A percentile compares a stretch with the other conserved stretches of the same genome.
Conservation (phyloP, 2,888 invertebrate species). For the Heliconius ismenius region DNA sequence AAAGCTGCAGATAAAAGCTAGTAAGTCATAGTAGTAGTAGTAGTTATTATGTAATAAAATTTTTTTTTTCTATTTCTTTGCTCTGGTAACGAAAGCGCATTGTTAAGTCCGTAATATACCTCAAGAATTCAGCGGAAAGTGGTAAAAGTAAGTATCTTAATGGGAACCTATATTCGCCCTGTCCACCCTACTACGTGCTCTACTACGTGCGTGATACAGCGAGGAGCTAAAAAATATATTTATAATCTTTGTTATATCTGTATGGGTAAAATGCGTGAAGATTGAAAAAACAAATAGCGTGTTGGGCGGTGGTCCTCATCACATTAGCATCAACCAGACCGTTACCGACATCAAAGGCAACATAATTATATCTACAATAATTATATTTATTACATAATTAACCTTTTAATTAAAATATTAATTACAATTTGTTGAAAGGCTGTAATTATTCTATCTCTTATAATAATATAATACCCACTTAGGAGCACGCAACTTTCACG, state of each 20-base stretch:
- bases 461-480: constrained; percentile 6
- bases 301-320: background rate
- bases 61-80: too few relatives aligned
- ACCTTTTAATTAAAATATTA: constrained; percentile 22
- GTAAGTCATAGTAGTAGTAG: background rate
- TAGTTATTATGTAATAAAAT: too few relatives aligned
- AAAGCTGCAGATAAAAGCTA: background rate
- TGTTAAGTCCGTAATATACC: background rate
- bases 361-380: background rate
- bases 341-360: constrained; percentile 5
- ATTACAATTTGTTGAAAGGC: constrained; percentile 13
- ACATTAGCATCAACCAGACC: constrained; percentile 15
- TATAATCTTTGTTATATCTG: background rate
- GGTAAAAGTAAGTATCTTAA: background rate
- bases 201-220: too few relatives aligned
- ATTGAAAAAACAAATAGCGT: background rate
- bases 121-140: background rate
- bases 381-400: constrained; percentile 24
- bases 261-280: background rate
- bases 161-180: too few relatives aligned
- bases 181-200: too few relatives aligned
- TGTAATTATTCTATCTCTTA: constrained; percentile 2
- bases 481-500: constrained; percentile 2
- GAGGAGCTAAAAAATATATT: too few relatives aligned
- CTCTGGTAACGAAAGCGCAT: too few relatives aligned